Evolutionary conservation across 2,797 vertebrate genomes (phyloP).

Genomic region (Harpagifer antarcticus): DNA sequence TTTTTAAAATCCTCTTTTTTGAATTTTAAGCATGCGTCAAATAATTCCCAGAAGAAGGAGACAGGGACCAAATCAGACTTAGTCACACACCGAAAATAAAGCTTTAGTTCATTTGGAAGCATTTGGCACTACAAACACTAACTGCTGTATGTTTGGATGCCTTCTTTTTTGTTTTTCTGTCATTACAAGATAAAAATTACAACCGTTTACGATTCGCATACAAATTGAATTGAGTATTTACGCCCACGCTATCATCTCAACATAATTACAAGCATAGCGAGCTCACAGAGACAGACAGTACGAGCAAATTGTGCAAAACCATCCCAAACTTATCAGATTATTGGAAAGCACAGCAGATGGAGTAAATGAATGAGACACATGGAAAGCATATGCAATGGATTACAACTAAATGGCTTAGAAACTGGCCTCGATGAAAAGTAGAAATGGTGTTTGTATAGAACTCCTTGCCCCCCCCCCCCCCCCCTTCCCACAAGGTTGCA

Average conservation of each 20-base stretch:
- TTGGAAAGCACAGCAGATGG: constrained; percentile 53
- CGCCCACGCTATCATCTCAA: constrained; percentile 44
- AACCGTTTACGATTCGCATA: constrained; percentile 77
- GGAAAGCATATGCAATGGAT: constrained; percentile 40
- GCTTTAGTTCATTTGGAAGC: constrained; percentile 59
- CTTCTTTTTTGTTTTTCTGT: constrained; percentile 49
- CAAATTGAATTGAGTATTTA: constrained; percentile 76
- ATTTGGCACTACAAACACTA: constrained; percentile 69
- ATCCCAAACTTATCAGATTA: constrained; percentile 56
- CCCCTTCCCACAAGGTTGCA: background rate
- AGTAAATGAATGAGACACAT: constrained; percentile 47
- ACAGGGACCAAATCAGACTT: constrained; percentile 10
- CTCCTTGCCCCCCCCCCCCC: background rate
- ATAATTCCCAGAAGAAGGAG: constrained; percentile 23
- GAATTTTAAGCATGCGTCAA: constrained; percentile 17
- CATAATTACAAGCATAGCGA: constrained; percentile 59
- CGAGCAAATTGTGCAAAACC: constrained; percentile 52
- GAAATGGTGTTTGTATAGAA: background rate
- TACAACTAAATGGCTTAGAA: constrained; percentile 8
- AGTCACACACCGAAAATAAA: constrained; percentile 23
- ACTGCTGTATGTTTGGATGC: constrained; percentile 34
- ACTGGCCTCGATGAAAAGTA: constrained; percentile 9
- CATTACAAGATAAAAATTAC: constrained; percentile 74
- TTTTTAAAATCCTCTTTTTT: constrained; percentile 28
- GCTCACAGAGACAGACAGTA: constrained; percentile 35